Evolutionary conservation across 2,113 vertebrate genomes (phyloP).

Genomic region (Apeltes quadracus): DNA sequence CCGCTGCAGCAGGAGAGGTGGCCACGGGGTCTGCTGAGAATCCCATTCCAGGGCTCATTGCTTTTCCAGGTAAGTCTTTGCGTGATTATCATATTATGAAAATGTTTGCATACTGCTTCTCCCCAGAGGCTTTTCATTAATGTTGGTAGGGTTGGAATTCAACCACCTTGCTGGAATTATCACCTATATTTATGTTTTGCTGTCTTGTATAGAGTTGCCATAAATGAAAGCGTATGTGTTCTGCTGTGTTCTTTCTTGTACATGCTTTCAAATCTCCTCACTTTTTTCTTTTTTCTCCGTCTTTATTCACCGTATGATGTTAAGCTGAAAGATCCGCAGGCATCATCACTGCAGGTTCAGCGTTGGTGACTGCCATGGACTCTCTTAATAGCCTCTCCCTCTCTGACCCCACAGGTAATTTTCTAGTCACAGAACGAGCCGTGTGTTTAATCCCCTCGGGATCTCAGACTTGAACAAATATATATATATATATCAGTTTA

Average conservation of each 20-base stretch:
- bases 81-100: not conserved
- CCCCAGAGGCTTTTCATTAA: not conserved
- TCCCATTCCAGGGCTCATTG: conserved; percentile 86
- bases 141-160: not conserved
- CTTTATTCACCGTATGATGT: conserved; percentile 46
- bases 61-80: conserved; percentile 85
- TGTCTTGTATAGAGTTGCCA: conserved; percentile 10
- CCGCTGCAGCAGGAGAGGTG: conserved; percentile 87
- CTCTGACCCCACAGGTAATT: conserved; percentile 87
- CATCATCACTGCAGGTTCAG: conserved; percentile 78
- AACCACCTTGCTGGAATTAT: not conserved
- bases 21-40: conserved; percentile 84
- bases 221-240: not conserved
- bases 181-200: not conserved
- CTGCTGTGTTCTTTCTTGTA: not conserved
- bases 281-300: conserved; percentile 40
- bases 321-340: conserved; percentile 85
- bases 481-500: not conserved
- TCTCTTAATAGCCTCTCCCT: conserved; percentile 87
- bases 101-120: not conserved
- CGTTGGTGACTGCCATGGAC: conserved; percentile 83
- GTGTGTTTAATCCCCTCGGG: conserved; percentile 18
- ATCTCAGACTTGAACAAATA: conserved; percentile 18
- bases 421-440: not conserved
- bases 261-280: conserved; percentile 32